Conservation (phyloP, 2,797 vertebrate genomes). For the Semaprochilodus insignis region DNA sequence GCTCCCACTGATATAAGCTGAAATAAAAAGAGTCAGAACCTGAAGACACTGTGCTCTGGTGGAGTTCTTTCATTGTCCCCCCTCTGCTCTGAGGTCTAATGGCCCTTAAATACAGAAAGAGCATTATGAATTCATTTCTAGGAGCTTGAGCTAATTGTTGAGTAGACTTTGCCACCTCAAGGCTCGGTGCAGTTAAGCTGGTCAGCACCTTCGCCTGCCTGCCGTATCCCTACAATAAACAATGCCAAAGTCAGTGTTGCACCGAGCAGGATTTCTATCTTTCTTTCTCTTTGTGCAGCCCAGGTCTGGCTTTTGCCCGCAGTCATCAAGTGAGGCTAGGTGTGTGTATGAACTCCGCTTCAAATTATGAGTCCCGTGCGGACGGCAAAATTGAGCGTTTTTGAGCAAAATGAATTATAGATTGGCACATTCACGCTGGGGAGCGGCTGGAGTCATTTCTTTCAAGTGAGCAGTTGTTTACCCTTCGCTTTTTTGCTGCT, state of each 20-base stretch:
- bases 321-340: slow-evolving; percentile 50
- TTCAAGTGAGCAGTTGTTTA: slow-evolving; percentile 85
- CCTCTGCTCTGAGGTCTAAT: slow-evolving; percentile 42
- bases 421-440: slow-evolving; percentile 72
- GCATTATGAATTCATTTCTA: slow-evolving; percentile 53
- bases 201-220: slow-evolving; percentile 39
- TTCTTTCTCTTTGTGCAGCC: slow-evolving; percentile 12
- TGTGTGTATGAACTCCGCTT: slow-evolving; percentile 64
- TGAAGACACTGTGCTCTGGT: slow-evolving; percentile 21
- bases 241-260: slow-evolving; percentile 16
- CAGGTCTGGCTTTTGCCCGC: slow-evolving; percentile 41
- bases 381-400: slow-evolving; percentile 66
- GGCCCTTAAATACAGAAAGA: slow-evolving; percentile 48
- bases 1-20: slow-evolving; percentile 54
- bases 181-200: slow-evolving; percentile 46
- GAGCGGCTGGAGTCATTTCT: slow-evolving; percentile 70
- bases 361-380: slow-evolving; percentile 70
- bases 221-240: slow-evolving; percentile 32
- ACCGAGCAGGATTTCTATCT: slow-evolving; percentile 39
- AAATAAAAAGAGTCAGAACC: neutral
- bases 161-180: slow-evolving; percentile 38
- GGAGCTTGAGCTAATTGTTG: neutral
- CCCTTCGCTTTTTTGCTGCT: slow-evolving; percentile 65
- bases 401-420: slow-evolving; percentile 72
- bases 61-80: slow-evolving; percentile 39